Evolutionary conservation across 2,113 vertebrate genomes (phyloP), one percentile per base, ranked within the genome.

Genomic region (Nettapus auritus): DNA sequence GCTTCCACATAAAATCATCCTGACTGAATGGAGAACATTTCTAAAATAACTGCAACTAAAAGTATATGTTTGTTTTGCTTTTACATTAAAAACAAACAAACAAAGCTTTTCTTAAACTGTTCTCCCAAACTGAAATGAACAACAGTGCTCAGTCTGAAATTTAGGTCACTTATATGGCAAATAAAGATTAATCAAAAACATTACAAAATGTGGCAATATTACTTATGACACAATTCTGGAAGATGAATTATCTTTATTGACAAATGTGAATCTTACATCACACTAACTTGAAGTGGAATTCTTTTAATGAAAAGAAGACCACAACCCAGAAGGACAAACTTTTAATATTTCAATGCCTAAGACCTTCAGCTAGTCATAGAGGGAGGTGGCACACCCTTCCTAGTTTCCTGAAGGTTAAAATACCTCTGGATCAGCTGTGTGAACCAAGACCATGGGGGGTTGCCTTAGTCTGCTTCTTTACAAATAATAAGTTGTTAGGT

Each of bases 11-110:
- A 93, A 83, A 90, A 80, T 56, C 73, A 71, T 81, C 83, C 80
- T 92, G 73, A 73, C 73, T 13, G 33, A 86, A 60, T 31, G 29
- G 83, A 94, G 76, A 64, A 42, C 73, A 2, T 67, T 68, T 55
- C 76, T 52, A 56, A 78, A 92, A 90, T 75, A 92, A 93, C 81
- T 83, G 69, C 73, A 56, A 75, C 42, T 31, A 34, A 84, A 81
- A 84, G 70, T 22, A 23, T 2, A 34, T 23, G 42, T 19, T 10
- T 14, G 17, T 52, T 1, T 83, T 57, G 31, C 9, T 31, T 8
- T 36, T 85, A 52, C 50, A 52, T 63, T 29, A 15, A 2, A 74
- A 63, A 52, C 12, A 52, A 52, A 52, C 46, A 48, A 52, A 52
- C 22, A 52, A 25, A 52, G 23, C 46, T 78, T 76, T 92, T 78